Conservation (phyloP, 2,113 vertebrate species). For the Hirundichthys speculiger region DNA sequence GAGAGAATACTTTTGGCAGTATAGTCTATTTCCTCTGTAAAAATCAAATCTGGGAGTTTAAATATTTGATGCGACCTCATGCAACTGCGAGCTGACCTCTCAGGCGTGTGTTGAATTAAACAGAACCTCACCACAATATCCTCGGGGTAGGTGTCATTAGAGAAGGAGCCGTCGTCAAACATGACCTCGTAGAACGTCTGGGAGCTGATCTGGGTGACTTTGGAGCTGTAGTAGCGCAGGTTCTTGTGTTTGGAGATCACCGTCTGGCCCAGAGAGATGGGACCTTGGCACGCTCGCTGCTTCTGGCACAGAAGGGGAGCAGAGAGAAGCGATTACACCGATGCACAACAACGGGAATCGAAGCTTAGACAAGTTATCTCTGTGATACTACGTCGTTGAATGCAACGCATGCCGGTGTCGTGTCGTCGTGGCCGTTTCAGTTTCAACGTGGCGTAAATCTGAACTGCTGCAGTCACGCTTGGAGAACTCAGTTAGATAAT, state of each 20-base stretch:
- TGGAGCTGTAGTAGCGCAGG: slow-evolving; percentile 93
- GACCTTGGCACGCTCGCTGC: slow-evolving; percentile 79
- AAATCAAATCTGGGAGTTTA: neutral
- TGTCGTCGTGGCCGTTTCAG: too few species aligned
- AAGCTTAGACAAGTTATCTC: neutral
- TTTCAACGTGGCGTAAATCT: too few species aligned
- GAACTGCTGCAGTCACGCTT: too few species aligned
- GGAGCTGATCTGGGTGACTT: slow-evolving; percentile 87
- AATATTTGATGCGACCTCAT: slow-evolving; percentile 5
- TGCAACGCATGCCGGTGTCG: too few species aligned
- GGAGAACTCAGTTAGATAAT: too few species aligned
- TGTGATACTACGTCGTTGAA: neutral
- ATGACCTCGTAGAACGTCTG: slow-evolving; percentile 95
- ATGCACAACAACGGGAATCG: neutral
- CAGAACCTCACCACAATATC: slow-evolving; percentile 91
- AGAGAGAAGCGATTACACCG: slow-evolving; percentile 29
- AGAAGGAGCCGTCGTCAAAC: slow-evolving; percentile 97
- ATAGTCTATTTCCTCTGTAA: neutral
- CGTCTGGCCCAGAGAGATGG: slow-evolving; percentile 89
- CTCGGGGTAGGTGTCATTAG: slow-evolving; percentile 95
- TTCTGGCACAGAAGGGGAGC: slow-evolving; percentile 76
- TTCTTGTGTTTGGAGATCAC: slow-evolving; percentile 96
- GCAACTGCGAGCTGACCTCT: slow-evolving; percentile 24
- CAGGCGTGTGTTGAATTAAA: slow-evolving; percentile 36
- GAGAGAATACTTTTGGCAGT: too few species aligned